phyloP scores from a whole-genome alignment of 2,113 vertebrate species.

The Xiphophorus hellerii region DNA sequence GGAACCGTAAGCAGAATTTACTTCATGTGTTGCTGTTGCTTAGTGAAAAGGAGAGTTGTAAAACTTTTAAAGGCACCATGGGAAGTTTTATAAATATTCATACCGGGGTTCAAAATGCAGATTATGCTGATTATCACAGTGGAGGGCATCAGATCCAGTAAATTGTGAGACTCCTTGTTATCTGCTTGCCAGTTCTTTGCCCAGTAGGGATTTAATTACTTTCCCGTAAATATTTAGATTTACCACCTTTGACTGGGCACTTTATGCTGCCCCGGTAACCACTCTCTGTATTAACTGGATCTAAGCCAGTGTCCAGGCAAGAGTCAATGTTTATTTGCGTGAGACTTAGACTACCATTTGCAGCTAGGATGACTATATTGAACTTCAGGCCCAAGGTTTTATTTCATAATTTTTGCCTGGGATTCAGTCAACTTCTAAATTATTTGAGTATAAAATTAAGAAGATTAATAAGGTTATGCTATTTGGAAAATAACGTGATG shows the following conservation, averaged over 20 bases:
- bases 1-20: constrained; percentile 12
- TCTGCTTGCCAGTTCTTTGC: constrained; percentile 22
- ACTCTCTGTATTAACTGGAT: constrained; percentile 58
- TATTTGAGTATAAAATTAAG: too few relatives aligned
- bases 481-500: constrained; percentile 1
- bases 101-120: constrained; percentile 31
- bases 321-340: constrained; percentile 22
- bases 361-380: constrained; percentile 20
- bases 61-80: constrained; percentile 44
- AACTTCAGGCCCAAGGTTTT: background rate
- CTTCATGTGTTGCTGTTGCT: constrained; percentile 23
- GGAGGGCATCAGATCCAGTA: constrained; percentile 29
- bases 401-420: background rate
- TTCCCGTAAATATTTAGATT: constrained; percentile 68
- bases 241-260: constrained; percentile 37
- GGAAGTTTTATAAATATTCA: constrained; percentile 43
- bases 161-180: constrained; percentile 39
- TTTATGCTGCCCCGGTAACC: constrained; percentile 58
- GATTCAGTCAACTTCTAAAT: background rate
- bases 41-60: constrained; percentile 40
- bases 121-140: constrained; percentile 22
- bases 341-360: constrained; percentile 2
- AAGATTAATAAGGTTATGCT: background rate
- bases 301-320: constrained; percentile 36
- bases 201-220: constrained; percentile 46